Percentiles rank a stretch among this genome's conserved stretches.
phyloP scores from a whole-genome alignment of 2,888 invertebrate species.

The Chloroclysta siterata region DNA sequence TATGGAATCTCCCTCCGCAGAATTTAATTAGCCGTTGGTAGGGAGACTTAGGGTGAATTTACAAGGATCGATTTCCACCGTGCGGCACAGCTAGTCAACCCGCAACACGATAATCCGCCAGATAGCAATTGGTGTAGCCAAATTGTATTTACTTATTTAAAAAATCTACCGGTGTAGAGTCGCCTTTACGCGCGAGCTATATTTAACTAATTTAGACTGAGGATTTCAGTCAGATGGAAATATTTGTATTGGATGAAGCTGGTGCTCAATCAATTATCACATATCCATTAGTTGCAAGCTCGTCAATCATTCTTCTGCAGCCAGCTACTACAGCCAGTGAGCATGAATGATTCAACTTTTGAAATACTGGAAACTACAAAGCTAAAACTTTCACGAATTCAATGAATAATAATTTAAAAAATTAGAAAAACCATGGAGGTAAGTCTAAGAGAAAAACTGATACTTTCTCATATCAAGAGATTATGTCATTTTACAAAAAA shows the following conservation, averaged over 20 bases:
- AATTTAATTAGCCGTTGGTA: not conserved
- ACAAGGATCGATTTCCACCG: conserved; percentile 2
- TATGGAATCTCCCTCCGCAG: not conserved
- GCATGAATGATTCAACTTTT: no score
- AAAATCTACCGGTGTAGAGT: not conserved
- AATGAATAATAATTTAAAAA: no score
- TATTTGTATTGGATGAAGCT: not conserved
- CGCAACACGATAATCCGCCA: not conserved
- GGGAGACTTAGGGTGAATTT: conserved; percentile 3
- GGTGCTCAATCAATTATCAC: not conserved
- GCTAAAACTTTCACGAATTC: no score
- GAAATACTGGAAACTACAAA: no score
- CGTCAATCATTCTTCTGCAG: no score
- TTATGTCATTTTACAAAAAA: no score
- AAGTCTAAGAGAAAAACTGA: no score
- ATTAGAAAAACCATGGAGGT: no score
- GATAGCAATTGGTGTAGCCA: not conserved
- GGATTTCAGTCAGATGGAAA: not conserved
- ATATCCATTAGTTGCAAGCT: not conserved
- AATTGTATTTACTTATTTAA: not conserved
- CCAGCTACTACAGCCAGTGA: no score
- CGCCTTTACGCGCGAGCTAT: not conserved
- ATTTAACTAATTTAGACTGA: not conserved
- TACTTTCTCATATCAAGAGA: no score
- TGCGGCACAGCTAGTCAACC: not conserved